Conservation (phyloP, 2,888 invertebrate species). For the Mythimna impura region DNA sequence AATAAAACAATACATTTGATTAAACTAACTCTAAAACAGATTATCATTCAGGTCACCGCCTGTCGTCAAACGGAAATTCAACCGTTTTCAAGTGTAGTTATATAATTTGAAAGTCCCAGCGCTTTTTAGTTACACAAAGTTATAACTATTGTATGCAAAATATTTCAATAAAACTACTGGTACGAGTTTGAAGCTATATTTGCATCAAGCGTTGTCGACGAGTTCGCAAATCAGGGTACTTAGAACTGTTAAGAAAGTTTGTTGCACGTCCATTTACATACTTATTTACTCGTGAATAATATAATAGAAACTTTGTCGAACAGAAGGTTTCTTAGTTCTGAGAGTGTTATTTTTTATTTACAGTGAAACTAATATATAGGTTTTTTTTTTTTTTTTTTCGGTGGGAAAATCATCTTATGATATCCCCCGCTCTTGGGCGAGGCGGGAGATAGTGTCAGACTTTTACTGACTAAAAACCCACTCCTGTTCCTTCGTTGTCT, state of each 20-base stretch:
- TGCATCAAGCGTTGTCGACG: slow-evolving; percentile 64
- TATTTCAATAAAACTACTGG: slow-evolving; percentile 61
- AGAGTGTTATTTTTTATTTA: background rate
- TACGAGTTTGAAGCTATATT: slow-evolving; percentile 65
- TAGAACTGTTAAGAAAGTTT: slow-evolving; percentile 66
- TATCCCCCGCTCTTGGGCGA: no score
- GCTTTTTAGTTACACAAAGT: slow-evolving; percentile 39
- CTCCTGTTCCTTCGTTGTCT: no score
- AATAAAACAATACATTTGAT: background rate
- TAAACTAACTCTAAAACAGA: background rate
- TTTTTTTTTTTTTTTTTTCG: no score
- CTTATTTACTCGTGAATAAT: slow-evolving; percentile 48
- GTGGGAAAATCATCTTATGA: no score
- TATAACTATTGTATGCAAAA: slow-evolving; percentile 58
- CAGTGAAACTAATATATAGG: background rate
- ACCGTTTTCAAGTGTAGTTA: slow-evolving; percentile 18
- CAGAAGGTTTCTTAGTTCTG: slow-evolving; percentile 17
- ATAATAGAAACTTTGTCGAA: slow-evolving; percentile 40
- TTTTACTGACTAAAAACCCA: no score
- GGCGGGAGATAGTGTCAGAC: no score
- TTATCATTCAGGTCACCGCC: slow-evolving; percentile 5
- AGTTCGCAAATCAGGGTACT: slow-evolving; percentile 60
- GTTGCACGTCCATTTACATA: slow-evolving; percentile 52
- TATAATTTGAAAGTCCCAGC: slow-evolving; percentile 30
- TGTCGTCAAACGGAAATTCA: background rate